These are phyloP conservation scores for Abscondita cerata DNA, from an alignment of 2,888 invertebrate genomes.

Conservation along the genomic window DNA sequence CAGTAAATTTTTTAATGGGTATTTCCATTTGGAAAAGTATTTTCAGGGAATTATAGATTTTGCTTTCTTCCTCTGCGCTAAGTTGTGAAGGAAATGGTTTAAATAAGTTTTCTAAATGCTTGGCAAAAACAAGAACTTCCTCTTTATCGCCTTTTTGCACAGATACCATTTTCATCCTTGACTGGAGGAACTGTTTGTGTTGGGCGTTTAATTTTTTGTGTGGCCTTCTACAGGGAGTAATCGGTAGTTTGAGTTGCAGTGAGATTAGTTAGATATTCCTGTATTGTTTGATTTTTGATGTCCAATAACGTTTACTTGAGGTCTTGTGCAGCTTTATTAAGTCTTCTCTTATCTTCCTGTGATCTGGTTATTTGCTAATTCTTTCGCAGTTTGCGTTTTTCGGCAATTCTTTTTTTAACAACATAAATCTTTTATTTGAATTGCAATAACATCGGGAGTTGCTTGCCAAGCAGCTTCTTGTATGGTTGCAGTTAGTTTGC, in stretches of 20 bases:
- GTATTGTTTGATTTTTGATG: neutral
- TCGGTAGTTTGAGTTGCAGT: neutral
- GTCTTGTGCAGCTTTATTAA: neutral
- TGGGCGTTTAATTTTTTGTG: neutral
- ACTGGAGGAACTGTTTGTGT: neutral
- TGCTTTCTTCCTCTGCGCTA: constrained; percentile 1
- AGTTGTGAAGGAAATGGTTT: neutral
- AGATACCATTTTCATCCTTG: neutral
- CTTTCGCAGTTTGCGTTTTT: neutral
- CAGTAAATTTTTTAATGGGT: neutral
- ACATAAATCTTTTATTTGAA: neutral
- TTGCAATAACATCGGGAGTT: neutral
- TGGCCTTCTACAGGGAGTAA: neutral
- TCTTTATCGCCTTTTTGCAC: neutral
- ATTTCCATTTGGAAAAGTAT: constrained; percentile 4
- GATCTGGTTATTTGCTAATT: neutral
- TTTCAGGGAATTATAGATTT: neutral
- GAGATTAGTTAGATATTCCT: neutral
- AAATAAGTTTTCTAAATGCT: constrained; percentile 1
- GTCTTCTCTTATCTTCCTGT: neutral
- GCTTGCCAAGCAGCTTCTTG: neutral
- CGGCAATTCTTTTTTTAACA: neutral
- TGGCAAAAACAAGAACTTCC: neutral
- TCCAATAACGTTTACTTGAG: neutral
- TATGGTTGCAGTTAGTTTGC: neutral